phyloP scores from a whole-genome alignment of 2,797 vertebrate genomes.

The Acestrorhynchus altus region DNA sequence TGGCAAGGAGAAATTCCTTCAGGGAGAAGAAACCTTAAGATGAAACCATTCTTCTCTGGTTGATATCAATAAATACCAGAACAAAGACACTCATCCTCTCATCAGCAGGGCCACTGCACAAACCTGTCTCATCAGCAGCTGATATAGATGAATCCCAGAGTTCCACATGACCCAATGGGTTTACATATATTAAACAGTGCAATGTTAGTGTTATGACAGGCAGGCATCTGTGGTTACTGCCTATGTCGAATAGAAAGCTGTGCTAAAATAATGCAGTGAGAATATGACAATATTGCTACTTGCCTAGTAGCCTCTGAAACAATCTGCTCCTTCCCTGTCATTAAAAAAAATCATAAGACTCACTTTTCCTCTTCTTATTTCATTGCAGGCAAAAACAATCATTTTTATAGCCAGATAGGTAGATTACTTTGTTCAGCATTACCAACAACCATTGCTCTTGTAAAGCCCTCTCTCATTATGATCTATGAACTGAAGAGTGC shows the following conservation, averaged over 20 bases:
- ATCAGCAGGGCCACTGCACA: slow-evolving; percentile 34
- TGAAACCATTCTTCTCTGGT: too few relatives aligned
- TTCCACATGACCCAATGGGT: not conserved
- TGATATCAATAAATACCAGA: too few relatives aligned
- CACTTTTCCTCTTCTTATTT: slow-evolving; percentile 45
- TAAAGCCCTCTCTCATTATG: slow-evolving; percentile 51
- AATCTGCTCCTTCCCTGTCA: slow-evolving; percentile 31
- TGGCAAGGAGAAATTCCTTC: too few relatives aligned
- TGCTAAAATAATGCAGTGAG: not conserved
- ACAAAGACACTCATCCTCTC: slow-evolving; percentile 35
- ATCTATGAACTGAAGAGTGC: slow-evolving; percentile 31
- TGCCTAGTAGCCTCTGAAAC: slow-evolving; percentile 19
- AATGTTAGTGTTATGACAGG: slow-evolving; percentile 24
- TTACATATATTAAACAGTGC: slow-evolving; percentile 24
- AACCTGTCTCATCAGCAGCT: slow-evolving; percentile 41
- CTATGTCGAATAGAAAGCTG: slow-evolving; percentile 2
- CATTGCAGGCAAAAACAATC: slow-evolving; percentile 53
- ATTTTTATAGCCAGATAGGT: too few relatives aligned
- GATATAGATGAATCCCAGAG: slow-evolving; percentile 4
- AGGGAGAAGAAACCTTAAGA: too few relatives aligned
- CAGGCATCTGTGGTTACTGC: not conserved
- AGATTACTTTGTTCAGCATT: slow-evolving; percentile 49
- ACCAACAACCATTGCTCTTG: slow-evolving; percentile 38
- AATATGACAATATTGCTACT: not conserved
- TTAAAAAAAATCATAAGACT: slow-evolving; percentile 45